A percentile compares a stretch with the other conserved stretches of the same genome.
phyloP scores from a whole-genome alignment of 2,113 vertebrate genomes.

The Gnathonemus echidnorhynchus region DNA sequence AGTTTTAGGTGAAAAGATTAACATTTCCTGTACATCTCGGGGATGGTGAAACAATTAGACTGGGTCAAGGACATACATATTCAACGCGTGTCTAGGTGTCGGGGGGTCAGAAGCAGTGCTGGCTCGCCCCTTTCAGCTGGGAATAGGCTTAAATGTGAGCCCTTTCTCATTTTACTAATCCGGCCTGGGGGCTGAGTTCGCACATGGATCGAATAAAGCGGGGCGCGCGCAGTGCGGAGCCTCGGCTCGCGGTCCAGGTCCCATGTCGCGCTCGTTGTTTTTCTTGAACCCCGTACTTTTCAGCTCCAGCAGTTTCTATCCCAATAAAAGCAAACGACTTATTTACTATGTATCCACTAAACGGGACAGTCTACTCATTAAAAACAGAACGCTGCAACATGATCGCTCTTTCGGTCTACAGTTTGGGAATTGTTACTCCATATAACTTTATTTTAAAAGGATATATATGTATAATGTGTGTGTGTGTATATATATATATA shows the following conservation, averaged over 20 bases:
- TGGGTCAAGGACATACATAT: slow-evolving; percentile 2
- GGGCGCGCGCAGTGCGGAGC: neutral
- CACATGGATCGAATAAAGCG: slow-evolving; percentile 10
- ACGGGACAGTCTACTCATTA: slow-evolving; percentile 38
- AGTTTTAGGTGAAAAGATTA: neutral
- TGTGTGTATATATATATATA: no score
- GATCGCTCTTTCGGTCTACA: neutral
- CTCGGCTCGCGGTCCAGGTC: neutral
- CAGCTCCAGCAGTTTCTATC: slow-evolving; percentile 25
- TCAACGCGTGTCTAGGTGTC: neutral
- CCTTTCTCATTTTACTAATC: neutral
- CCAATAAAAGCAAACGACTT: slow-evolving; percentile 43
- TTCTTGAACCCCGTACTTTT: slow-evolving; percentile 27
- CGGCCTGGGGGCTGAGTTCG: neutral
- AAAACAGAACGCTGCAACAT: slow-evolving; percentile 37
- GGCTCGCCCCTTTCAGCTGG: neutral
- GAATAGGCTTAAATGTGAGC: neutral
- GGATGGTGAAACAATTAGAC: neutral
- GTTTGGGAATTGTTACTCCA: neutral
- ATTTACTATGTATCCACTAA: slow-evolving; percentile 42
- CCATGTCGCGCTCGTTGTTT: slow-evolving; percentile 15
- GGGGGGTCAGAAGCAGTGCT: neutral
- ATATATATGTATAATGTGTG: no score
- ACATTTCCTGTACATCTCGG: slow-evolving; percentile 3
- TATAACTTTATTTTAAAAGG: neutral